These are phyloP conservation scores for Heliothis subflexa DNA, from an alignment of 1,140 invertebrate genomes.

Conservation along the genomic window DNA sequence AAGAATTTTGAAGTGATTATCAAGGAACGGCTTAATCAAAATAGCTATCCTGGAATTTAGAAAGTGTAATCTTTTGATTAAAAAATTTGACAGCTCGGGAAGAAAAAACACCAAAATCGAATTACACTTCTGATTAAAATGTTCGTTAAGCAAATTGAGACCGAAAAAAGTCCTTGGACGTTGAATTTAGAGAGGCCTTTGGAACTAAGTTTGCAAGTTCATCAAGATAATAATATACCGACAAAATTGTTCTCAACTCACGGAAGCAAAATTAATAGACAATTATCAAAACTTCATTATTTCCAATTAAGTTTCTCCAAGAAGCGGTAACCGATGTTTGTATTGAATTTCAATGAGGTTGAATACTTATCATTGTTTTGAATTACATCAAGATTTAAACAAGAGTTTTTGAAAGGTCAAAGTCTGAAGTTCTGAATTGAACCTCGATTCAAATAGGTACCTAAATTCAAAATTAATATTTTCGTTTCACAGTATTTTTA, in stretches of 20 bases:
- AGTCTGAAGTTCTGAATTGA: not conserved
- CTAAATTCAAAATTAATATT: not conserved
- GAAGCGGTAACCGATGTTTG: not conserved
- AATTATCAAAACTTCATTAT: constrained; percentile 12
- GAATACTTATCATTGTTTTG: not conserved
- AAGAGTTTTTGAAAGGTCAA: not conserved
- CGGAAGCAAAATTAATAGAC: constrained; percentile 19
- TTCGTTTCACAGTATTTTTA: no score
- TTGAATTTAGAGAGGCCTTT: not conserved
- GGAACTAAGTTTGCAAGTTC: not conserved
- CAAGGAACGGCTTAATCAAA: no score
- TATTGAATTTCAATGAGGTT: not conserved
- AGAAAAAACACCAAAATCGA: no score
- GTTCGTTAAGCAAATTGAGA: not conserved
- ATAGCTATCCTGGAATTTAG: no score
- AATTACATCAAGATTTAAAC: not conserved
- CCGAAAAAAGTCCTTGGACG: not conserved
- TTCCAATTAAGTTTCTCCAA: constrained; percentile 5
- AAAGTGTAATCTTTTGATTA: no score
- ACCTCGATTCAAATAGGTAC: not conserved
- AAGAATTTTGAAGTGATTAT: no score
- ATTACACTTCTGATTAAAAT: not conserved
- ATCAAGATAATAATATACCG: not conserved
- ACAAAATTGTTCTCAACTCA: not conserved
- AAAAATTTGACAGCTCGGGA: no score